A percentile compares a stretch with the other conserved stretches of the same genome.
These are phyloP conservation scores for Diorhabda sublineata DNA, from an alignment of 1,140 invertebrate species.

Conservation along the genomic window DNA sequence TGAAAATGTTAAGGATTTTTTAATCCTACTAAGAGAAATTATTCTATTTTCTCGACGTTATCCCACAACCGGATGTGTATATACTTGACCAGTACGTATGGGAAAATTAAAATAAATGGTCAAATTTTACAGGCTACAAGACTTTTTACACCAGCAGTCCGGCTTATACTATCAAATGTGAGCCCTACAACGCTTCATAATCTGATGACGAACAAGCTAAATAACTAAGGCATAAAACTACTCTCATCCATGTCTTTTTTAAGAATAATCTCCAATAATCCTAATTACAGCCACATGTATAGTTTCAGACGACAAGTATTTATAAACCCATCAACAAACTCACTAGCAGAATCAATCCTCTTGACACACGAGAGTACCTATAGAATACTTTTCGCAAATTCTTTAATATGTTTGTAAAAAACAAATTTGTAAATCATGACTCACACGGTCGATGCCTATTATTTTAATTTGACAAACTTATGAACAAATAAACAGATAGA, in stretches of 20 bases:
- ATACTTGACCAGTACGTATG: conserved; percentile 31
- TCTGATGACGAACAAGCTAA: neutral
- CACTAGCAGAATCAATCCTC: neutral
- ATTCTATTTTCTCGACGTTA: conserved; percentile 8
- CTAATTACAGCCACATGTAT: conserved; percentile 7
- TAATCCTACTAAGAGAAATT: conserved; percentile 1
- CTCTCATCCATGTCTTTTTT: conserved; percentile 7
- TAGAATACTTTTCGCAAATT: conserved; percentile 3
- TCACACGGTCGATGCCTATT: no score
- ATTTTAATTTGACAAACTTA: no score
- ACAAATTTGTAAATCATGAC: no score
- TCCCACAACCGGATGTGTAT: conserved; percentile 28
- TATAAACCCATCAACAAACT: neutral
- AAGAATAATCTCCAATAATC: neutral
- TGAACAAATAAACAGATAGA: no score
- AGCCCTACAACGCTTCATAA: conserved; percentile 5
- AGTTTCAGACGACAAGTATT: conserved; percentile 11
- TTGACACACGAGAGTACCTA: neutral
- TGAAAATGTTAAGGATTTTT: conserved; percentile 5
- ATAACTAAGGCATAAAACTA: conserved; percentile 3
- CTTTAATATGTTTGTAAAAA: no score
- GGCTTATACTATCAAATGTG: no score
- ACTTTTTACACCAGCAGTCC: neutral
- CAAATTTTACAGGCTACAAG: neutral
- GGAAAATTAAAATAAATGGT: neutral